Evolutionary conservation across 1,140 invertebrate genomes (phyloP).

Genomic region (Ganaspis sp.): DNA sequence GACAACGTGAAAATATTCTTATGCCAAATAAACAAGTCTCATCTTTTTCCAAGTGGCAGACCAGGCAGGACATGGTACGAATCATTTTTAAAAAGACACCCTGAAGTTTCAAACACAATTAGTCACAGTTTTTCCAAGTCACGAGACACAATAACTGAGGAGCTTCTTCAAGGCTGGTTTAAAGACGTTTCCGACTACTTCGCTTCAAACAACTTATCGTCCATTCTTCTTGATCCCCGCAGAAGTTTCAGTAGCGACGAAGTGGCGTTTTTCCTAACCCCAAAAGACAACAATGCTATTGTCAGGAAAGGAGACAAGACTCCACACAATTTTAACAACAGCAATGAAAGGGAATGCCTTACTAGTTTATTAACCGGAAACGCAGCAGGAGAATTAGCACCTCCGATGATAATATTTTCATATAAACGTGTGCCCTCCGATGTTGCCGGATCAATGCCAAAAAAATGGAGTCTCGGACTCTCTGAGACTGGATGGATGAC

Average conservation of each 20-base stretch:
- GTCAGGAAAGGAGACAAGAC: constrained; percentile 58
- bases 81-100: too few relatives aligned
- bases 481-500: constrained; percentile 72
- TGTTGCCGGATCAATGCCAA: constrained; percentile 48
- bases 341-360: constrained; percentile 63
- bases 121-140: too few relatives aligned
- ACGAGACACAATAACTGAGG: too few relatives aligned
- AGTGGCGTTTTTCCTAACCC: constrained; percentile 57
- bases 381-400: constrained; percentile 49
- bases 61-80: too few relatives aligned
- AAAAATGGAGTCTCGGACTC: constrained; percentile 60
- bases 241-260: constrained; percentile 64
- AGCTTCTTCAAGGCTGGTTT: too few relatives aligned
- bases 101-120: too few relatives aligned
- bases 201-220: too few relatives aligned
- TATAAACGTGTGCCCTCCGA: constrained; percentile 51
- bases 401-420: constrained; percentile 54
- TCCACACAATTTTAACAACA: constrained; percentile 56
- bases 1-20: not conserved
- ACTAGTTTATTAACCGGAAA: constrained; percentile 57
- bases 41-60: too few relatives aligned
- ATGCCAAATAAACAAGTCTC: not conserved
- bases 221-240: constrained; percentile 35
- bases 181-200: too few relatives aligned
- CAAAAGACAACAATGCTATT: constrained; percentile 57